Evolutionary conservation across 2,113 vertebrate species (phyloP).

Genomic region (Furnarius figulus): DNA sequence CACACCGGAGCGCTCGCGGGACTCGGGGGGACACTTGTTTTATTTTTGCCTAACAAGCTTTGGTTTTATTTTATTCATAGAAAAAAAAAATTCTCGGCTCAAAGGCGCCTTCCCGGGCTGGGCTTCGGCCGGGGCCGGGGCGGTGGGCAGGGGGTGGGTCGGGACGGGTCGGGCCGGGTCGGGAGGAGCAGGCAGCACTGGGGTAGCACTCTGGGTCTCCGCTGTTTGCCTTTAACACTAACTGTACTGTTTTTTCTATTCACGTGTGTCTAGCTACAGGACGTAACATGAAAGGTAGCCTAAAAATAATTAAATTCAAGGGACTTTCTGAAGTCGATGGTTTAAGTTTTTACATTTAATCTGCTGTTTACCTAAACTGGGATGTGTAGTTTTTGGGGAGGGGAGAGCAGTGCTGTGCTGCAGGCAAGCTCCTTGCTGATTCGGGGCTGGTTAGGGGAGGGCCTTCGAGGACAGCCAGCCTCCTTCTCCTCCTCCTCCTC

Average conservation of each 20-base stretch:
- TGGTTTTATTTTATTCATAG: slow-evolving; percentile 84
- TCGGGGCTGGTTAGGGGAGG: slow-evolving; percentile 39
- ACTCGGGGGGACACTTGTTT: slow-evolving; percentile 75
- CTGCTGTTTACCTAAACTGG: slow-evolving; percentile 85
- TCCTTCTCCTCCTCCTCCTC: neutral
- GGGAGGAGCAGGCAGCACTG: slow-evolving; percentile 80
- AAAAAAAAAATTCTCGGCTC: slow-evolving; percentile 67
- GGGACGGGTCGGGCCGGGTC: neutral
- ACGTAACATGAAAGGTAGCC: slow-evolving; percentile 91
- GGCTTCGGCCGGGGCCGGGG: slow-evolving; percentile 53
- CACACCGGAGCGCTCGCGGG: slow-evolving; percentile 64
- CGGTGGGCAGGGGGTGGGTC: slow-evolving; percentile 36
- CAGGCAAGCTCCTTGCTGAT: slow-evolving; percentile 44
- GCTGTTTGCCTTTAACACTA: slow-evolving; percentile 98
- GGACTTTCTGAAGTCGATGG: slow-evolving; percentile 80
- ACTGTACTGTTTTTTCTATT: slow-evolving; percentile 95
- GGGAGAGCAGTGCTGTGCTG: slow-evolving; percentile 72
- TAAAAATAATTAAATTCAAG: slow-evolving; percentile 82
- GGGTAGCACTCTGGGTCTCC: slow-evolving; percentile 82
- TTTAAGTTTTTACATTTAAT: slow-evolving; percentile 86
- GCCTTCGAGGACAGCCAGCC: slow-evolving; percentile 48
- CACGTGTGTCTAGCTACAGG: slow-evolving; percentile 92
- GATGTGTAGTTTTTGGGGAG: slow-evolving; percentile 70
- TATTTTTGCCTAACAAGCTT: slow-evolving; percentile 88
- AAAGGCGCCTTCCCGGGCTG: slow-evolving; percentile 73